Evolutionary conservation across 92 coral and sea anemone genomes (phyloP), one percentile per base, ranked within the genome.

Genomic region (Porites cylindrica): DNA sequence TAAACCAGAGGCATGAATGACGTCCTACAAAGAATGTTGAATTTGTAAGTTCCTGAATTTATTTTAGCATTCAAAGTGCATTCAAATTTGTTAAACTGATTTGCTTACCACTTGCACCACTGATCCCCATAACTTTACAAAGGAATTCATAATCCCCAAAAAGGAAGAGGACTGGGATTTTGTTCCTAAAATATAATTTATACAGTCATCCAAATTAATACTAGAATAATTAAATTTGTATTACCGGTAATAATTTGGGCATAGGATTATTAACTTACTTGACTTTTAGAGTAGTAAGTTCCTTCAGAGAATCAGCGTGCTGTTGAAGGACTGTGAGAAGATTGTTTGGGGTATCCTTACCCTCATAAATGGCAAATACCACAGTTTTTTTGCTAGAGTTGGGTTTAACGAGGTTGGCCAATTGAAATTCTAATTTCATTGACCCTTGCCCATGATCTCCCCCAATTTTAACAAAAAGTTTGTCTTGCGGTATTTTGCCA

Each of bases 291-390:
- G 58, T 43, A 38, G 56, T 66, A 54, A 83, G 53, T 29, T 83
- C 87, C 23, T 8, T 32, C 59, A 83, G 80, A 10, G 72, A 59
- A 7, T 71, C 87, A 26, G 63, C 66, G 16, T 83, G 75, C 6
- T 67, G 87, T 66, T 74, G 24, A 54, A 66, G 73, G 11, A 82
- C 81, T 1, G 80, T 71, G 26, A 53, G 17, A 19, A 83, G 87
- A 70, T 71, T 83, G 70, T 83, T 83, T 32, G 50, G 29, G 79
- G 87, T 83, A 72, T 83, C 87, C 32, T 83, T 83, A 8, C 32
- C 32, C 32, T 29, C 32, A 29, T 29, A 29, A 29, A 73, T 72
- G 17, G 69, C 59, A 71, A 83, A 83, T 16, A 72, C 81, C 61
- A 83, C 87, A 23, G 72, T 83, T 66, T 72, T 23, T 83, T 67